Evolutionary conservation across 2,113 vertebrate genomes (phyloP), one percentile per base, ranked within the genome.

Genomic region (Tapirus terrestris): DNA sequence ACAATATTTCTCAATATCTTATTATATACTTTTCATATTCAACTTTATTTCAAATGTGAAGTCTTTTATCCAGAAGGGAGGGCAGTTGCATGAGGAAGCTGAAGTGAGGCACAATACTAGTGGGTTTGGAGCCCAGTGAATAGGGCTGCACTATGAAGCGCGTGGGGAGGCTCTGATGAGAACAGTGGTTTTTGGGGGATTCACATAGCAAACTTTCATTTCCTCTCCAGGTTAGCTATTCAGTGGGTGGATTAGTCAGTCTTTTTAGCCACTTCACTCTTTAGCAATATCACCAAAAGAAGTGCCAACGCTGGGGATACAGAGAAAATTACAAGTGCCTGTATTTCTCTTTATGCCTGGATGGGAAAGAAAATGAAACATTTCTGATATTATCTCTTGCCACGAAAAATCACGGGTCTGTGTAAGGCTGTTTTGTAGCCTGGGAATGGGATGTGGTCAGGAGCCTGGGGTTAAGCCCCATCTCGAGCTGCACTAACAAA

Each of bases 41-140:
- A 76, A 70, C 48, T 98, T 97, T 94, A 94, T 93, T 95, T 97
- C 77, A 96, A 68, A 87, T 45, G 79, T 70, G 33, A 73, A 51
- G 45, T 92, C 91, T 77, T 81, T 10, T 65, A 93, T 65, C 51
- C 18, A 76, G 65, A 94, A 85, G 56, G 85, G 56, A 96, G 31
- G 18, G 33, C 58, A 79, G 36, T 12, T 90, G 29, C 75, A 72
- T 58, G 33, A 79, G 14, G 45, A 90, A 85, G 72, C 9, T 76
- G 6, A 84, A 88, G 29, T 60, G 87, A 95, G 80, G 72, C 20
- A 43, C 43, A 85, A 17, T 13, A 48, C 72, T 56, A 73, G 51
- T 43, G 23, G 33, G 58, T 80, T 51, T 92, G 43, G 29, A 58
- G 33, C 70, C 39, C 23, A 85, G 61, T n/a, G 36, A 45, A 81